Base-by-base conservation (phyloP, 1,140 invertebrate species). In the Brachionus calyciflorus region DNA sequence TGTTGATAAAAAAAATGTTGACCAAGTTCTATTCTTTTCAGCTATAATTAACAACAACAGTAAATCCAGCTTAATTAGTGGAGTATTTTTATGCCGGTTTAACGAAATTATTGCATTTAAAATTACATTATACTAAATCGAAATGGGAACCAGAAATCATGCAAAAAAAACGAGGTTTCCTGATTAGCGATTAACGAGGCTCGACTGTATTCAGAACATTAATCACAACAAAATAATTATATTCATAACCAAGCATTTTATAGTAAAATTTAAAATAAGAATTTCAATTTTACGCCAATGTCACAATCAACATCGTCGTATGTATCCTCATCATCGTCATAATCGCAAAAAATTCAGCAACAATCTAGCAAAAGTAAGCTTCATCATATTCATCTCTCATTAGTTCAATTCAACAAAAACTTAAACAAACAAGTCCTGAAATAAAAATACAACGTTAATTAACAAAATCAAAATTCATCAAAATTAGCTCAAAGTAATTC, bases 21-120 rank as follows among this genome's bases (percentile, higher is more conserved):
- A 73, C 37, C 69, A 49, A 73, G 69, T 55, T 40, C 69, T 46
- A 73, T 73, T 65, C 30, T 65, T 37, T 37, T 65, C 60, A 65
- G 60, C 60, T 24, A 44, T 65, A 26, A 44, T 65, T 12, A 65
- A 65, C 40, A 65, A 65, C 30, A n/a, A n/a, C n/a, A n/a, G n/a
- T n/a, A n/a, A n/a, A n/a, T n/a, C n/a, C n/a, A n/a, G n/a, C n/a
- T n/a, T n/a, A n/a, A n/a, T n/a, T n/a, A n/a, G n/a, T n/a, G n/a
- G n/a, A n/a, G n/a, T n/a, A n/a, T n/a, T n/a, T n/a, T n/a, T n/a
- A n/a, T n/a, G n/a, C n/a, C n/a, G n/a, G n/a, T n/a, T n/a, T n/a
- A n/a, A n/a, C n/a, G n/a, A n/a, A n/a, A n/a, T n/a, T n/a, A n/a
- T n/a, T n/a, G n/a, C n/a, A n/a, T n/a, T n/a, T n/a, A n/a, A n/a